Evolutionary conservation across 2,113 vertebrate genomes (phyloP), one percentile per base, ranked within the genome.

Genomic region (Camarhynchus parvulus): DNA sequence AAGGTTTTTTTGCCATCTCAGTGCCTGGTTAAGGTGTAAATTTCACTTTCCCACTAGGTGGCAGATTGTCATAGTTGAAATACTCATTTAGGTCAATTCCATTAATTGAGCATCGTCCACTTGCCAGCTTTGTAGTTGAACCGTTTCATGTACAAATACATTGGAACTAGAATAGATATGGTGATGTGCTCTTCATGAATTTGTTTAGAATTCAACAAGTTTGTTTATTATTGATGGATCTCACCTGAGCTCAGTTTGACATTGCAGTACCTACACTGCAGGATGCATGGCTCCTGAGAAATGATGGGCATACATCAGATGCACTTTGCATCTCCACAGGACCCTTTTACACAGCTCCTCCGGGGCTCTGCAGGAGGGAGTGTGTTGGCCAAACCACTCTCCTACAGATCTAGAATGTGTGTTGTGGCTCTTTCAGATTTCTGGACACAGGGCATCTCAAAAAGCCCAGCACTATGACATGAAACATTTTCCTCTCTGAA

Each of bases 31-130:
- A 61, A 75, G 15, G 27, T 33, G 66, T 9, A 7, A 55, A 77
- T 89, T 96, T 63, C 72, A 15, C 6, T 79, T 89, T 92, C 23
- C 95, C 96, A 72, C 89, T 91, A 97, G 97, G 61, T 96, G 96
- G 94, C 95, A 95, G 89, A 80, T 84, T 58, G 56, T 62, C 44
- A 74, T 25, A 92, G 63, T 39, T 31, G 42, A 90, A 95, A 68
- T 89, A 25, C 41, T 59, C 5, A 0, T 50, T 49, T 55, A 20
- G 16, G 11, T 19, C 31, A 1, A 0, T 55, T 74, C 31, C 1
- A 0, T 55, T 70, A 63, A 75, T 7, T 49, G 80, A 82, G 37
- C 53, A 18, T 47, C 39, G 3, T 52, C 55, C 41, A 13, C 10
- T 74, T 63, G 30, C 39, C 92, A 37, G 47, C 22, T 80, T 86